Percentiles rank a stretch among this genome's conserved stretches.
phyloP scores from a whole-genome alignment of 2,113 vertebrate species.

The Bufo bufo region DNA sequence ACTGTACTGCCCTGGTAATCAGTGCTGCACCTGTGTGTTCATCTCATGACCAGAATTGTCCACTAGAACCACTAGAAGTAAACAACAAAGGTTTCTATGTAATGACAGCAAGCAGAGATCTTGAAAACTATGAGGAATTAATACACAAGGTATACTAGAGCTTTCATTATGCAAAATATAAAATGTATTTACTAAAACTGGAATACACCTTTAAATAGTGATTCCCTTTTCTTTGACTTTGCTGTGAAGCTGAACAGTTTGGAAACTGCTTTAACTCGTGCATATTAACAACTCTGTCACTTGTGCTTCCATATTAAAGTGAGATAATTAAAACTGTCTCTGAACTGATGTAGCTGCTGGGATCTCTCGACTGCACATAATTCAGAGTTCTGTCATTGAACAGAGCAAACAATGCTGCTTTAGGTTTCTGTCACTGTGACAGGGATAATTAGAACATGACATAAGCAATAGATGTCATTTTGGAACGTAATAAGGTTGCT shows the following conservation, averaged over 20 bases:
- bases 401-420: background rate
- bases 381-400: background rate
- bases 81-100: too few species aligned
- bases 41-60: too few species aligned
- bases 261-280: background rate
- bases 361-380: background rate
- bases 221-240: background rate
- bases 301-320: background rate
- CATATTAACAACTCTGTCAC: background rate
- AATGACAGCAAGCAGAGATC: too few species aligned
- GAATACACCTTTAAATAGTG: background rate
- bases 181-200: background rate
- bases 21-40: too few species aligned
- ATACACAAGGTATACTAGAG: too few species aligned
- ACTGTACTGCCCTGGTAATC: too few species aligned
- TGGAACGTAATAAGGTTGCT: background rate
- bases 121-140: too few species aligned
- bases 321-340: constrained; percentile 19
- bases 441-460: constrained; percentile 23
- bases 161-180: background rate
- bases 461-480: constrained; percentile 9
- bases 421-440: background rate
- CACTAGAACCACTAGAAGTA: too few species aligned
- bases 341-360: background rate
- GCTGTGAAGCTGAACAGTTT: background rate